Evolutionary conservation across 2,888 invertebrate species (phyloP).

Genomic region (Drosophila kambysellisi): DNA sequence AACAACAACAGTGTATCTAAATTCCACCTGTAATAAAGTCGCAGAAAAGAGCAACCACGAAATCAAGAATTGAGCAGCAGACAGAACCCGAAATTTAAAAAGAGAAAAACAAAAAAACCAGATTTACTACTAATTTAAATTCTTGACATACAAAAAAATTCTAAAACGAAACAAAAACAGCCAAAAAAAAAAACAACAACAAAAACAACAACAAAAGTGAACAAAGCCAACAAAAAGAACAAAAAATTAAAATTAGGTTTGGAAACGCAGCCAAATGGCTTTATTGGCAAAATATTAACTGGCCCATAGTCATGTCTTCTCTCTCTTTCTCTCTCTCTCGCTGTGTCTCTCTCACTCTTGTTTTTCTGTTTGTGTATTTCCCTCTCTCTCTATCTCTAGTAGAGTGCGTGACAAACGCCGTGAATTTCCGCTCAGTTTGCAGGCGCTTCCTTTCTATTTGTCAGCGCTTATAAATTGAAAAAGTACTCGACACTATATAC

Average conservation of each 20-base stretch:
- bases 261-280: conserved; percentile 72
- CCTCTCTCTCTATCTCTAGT: conserved; percentile 1
- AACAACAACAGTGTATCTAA: conserved; percentile 31
- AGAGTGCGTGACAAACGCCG: conserved; percentile 47
- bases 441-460: conserved; percentile 53
- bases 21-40: conserved; percentile 77
- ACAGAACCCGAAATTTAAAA: conserved; percentile 66
- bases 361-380: not conserved
- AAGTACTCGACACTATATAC: conserved; percentile 2
- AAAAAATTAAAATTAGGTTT: conserved; percentile 64
- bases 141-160: conserved; percentile 72
- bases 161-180: conserved; percentile 39
- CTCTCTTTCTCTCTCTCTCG: conserved; percentile 7
- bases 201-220: not conserved
- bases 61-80: conserved; percentile 59
- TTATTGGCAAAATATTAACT: conserved; percentile 75
- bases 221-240: conserved; percentile 19
- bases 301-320: conserved; percentile 7
- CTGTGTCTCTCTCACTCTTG: not conserved
- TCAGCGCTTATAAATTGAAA: conserved; percentile 40
- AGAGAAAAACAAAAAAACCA: conserved; percentile 60
- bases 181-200: conserved; percentile 18
- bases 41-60: conserved; percentile 58
- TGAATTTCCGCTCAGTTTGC: conserved; percentile 49
- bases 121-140: conserved; percentile 81